Evolutionary conservation across 1,140 invertebrate genomes (phyloP), one percentile per base, ranked within the genome.

Genomic region (Ylistrum balloti): DNA sequence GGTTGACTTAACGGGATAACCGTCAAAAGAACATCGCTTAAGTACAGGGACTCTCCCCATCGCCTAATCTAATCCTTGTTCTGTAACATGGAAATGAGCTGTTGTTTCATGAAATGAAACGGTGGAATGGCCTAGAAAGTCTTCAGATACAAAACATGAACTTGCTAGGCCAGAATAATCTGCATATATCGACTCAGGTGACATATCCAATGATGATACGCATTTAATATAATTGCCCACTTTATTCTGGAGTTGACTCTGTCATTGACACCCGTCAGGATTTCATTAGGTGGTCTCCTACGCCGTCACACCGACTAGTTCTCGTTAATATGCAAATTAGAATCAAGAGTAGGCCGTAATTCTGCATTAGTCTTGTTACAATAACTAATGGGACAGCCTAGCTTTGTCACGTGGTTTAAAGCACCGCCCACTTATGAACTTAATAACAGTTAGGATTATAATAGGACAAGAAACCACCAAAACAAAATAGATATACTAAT

Each of bases 281-380:
- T 28, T 74, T 74, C n/a, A 74, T 74, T 28, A 74, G 22, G 56
- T 28, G 56, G n/a, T 74, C n/a, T 74, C 22, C 5, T n/a, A n/a
- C n/a, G n/a, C n/a, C n/a, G n/a, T n/a, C n/a, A n/a, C n/a, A n/a
- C n/a, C n/a, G n/a, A n/a, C n/a, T n/a, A n/a, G 56, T 74, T 74
- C 56, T 74, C 17, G 56, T 74, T n/a, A 74, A 74, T 74, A 74
- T 74, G 56, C 56, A 74, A 74, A 74, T 74, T n/a, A 48, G 56
- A 17, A 9, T n/a, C 56, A n/a, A n/a, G 17, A 74, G 56, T 74
- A 74, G 56, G 56, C 56, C 22, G 22, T 74, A 11, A 28, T 74
- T 74, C 1, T n/a, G 22, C 28, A 74, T 74, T 28, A 74, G 1
- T 74, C 28, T n/a, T 9, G 22, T 74, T 74, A 74, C 56, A 28